Evolutionary conservation across 1,140 invertebrate species (phyloP).

Genomic region (Anthonomus grandis): DNA sequence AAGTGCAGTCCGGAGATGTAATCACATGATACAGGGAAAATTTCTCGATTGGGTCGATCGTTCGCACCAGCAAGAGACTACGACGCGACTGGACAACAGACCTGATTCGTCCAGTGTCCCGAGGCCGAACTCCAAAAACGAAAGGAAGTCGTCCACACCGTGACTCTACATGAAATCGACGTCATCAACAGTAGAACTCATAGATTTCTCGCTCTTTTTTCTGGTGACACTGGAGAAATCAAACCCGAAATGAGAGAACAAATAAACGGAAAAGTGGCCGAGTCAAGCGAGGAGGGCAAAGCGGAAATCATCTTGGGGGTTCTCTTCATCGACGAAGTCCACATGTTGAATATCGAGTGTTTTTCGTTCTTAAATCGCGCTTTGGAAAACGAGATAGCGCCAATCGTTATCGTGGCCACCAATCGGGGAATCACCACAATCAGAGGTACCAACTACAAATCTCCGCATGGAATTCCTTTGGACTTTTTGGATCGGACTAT

Average conservation of each 20-base stretch:
- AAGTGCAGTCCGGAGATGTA: slow-evolving; percentile 94
- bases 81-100: slow-evolving; percentile 84
- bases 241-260: slow-evolving; percentile 97
- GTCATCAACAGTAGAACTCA: slow-evolving; percentile 97
- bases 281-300: slow-evolving; percentile 99
- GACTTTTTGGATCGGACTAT: slow-evolving; percentile 95
- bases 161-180: slow-evolving; percentile 97
- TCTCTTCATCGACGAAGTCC: slow-evolving; percentile 89
- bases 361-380: slow-evolving; percentile 97
- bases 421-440: slow-evolving; percentile 96
- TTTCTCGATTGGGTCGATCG: slow-evolving; percentile 90
- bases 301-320: slow-evolving; percentile 98
- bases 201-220: slow-evolving; percentile 96
- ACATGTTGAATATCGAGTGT: slow-evolving; percentile 99
- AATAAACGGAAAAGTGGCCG: slow-evolving; percentile 96
- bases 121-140: slow-evolving; percentile 98
- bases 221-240: slow-evolving; percentile 99
- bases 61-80: slow-evolving; percentile 96
- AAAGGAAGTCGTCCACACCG: slow-evolving; percentile 98
- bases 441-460: slow-evolving; percentile 88
- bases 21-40: slow-evolving; percentile 92
- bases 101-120: slow-evolving; percentile 96
- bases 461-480: slow-evolving; percentile 95
- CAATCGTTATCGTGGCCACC: slow-evolving; percentile 98
- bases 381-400: slow-evolving; percentile 94